Base-by-base conservation (phyloP, 2,888 invertebrate species). In the Drosophila prostipennis region DNA sequence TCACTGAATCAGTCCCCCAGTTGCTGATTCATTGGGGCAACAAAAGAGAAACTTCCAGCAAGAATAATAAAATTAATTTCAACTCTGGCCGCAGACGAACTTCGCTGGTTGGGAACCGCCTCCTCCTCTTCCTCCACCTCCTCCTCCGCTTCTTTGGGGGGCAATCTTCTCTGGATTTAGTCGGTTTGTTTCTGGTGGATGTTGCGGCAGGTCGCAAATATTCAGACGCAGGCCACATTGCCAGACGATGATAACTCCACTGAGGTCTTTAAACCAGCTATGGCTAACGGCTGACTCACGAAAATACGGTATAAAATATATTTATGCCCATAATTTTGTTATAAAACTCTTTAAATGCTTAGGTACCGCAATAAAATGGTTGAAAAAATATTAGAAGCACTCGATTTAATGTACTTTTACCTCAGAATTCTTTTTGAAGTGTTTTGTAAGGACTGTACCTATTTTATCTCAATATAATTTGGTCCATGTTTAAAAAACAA, bases 11-110 rank as follows among this genome's bases (percentile, higher is more conserved):
- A 36, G 36, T 29, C 29, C 52, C 46, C 26, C 32, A 32, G 61
- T 57, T 53, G 73, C 61, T 82, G 86, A 85, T 82, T 80, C 86
- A 86, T 77, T 77, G 74, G 26, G 79, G 77, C 76, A 81, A 76
- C 76, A 78, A 76, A 82, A 68, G 77, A 72, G 69, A 82, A 85
- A 81, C 72, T 79, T 55, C 74, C 69, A 76, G 76, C 74, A 67
- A 77, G 77, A 86, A 86, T 82, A 86, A 86, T 83, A 78, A 72
- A 83, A 83, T 80, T 81, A 79, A 86, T 81, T 83, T 77, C 51
- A 85, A 71, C 77, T 64, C 82, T 67, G 65, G 71, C 69, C 76
- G 63, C 68, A 69, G 69, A 51, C 46, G 13, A 52, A 49, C 52
- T 74, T 42, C 59, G 70, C 51, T 26, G 34, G 3, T 34, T 6